phyloP scores from a whole-genome alignment of 2,113 vertebrate species.

The Pachycephala philippinensis region DNA sequence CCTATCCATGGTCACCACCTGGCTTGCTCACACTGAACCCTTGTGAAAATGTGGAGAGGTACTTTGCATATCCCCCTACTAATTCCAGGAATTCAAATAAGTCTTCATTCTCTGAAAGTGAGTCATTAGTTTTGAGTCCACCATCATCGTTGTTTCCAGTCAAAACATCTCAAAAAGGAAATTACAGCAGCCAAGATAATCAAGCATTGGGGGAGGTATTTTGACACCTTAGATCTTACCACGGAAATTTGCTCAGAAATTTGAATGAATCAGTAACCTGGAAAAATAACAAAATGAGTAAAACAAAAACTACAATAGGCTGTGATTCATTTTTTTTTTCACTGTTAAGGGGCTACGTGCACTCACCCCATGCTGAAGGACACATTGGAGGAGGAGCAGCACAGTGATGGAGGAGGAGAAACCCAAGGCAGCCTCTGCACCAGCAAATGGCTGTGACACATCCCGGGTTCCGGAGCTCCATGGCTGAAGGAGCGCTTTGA shows the following conservation, averaged over 20 bases:
- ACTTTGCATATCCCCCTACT: neutral
- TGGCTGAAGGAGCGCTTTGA: neutral
- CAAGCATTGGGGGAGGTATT: neutral
- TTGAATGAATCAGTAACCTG: constrained; percentile 42
- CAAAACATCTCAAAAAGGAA: constrained; percentile 48
- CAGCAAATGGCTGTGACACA: neutral
- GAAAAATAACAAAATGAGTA: neutral
- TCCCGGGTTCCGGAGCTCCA: neutral
- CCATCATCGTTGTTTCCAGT: constrained; percentile 33
- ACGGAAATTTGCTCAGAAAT: neutral
- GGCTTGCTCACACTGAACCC: neutral
- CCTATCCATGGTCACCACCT: neutral
- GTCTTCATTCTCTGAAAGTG: neutral
- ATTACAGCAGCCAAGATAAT: constrained; percentile 34
- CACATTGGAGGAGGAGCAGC: neutral
- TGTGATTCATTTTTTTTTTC: constrained; percentile 39
- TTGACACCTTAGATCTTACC: constrained; percentile 17
- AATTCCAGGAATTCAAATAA: constrained; percentile 3
- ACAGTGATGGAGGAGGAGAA: neutral
- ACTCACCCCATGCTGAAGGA: neutral
- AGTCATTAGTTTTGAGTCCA: neutral
- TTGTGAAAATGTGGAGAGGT: neutral
- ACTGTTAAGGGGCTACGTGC: neutral
- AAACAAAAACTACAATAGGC: constrained; percentile 6
- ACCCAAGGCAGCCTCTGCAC: neutral